Percentiles rank a stretch among this genome's conserved stretches.
Conservation (phyloP, 2,113 vertebrate genomes). For the Chionis minor region DNA sequence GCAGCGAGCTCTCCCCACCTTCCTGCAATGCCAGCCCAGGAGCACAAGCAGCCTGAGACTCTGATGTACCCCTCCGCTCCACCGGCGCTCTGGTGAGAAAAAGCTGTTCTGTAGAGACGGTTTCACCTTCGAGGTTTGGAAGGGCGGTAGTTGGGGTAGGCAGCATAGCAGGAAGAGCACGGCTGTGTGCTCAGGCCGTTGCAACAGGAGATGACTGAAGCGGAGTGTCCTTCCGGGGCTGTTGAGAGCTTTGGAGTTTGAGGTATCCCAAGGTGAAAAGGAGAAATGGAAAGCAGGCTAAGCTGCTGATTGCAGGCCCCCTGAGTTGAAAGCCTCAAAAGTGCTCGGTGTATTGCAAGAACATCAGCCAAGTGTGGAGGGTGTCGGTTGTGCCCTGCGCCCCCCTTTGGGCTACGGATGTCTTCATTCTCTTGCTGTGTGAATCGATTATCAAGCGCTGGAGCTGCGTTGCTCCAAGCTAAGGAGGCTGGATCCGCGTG, state of each 20-base stretch:
- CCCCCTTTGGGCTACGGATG: background rate
- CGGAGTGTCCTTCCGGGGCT: background rate
- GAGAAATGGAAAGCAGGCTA: background rate
- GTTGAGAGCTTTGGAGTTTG: background rate
- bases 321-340: background rate
- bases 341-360: background rate
- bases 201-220: background rate
- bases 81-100: background rate
- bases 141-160: background rate
- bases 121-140: rapidly evolving
- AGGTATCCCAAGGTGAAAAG: background rate
- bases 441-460: background rate
- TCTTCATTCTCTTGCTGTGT: background rate
- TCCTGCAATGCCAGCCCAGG: no score
- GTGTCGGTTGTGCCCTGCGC: background rate
- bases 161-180: background rate
- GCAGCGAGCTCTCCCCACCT: no score
- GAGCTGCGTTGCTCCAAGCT: background rate
- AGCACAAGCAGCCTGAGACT: no score
- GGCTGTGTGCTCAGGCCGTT: background rate
- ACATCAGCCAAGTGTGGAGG: background rate
- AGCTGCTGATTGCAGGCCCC: background rate
- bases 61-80: rapidly evolving
- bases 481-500: background rate
- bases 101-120: background rate